Evolutionary conservation across 2,113 vertebrate species (phyloP).

Genomic region (Pterocles orientalis): DNA sequence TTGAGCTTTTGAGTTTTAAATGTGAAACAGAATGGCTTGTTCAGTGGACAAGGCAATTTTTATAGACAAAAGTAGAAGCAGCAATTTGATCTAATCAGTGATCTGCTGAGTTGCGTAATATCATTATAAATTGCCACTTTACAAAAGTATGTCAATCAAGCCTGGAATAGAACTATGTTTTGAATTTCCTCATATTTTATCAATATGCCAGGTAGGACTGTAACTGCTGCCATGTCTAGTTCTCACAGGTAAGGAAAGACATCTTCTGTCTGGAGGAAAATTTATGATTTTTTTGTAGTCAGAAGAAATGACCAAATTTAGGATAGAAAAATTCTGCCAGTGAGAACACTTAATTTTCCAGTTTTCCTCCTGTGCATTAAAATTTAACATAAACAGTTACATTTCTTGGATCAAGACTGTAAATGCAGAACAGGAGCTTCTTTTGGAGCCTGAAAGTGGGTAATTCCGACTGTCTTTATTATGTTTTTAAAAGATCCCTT

Average conservation of each 20-base stretch:
- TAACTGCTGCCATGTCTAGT: background rate
- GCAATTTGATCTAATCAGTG: background rate
- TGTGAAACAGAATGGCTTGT: background rate
- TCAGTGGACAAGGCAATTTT: background rate
- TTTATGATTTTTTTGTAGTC: background rate
- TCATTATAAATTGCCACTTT: background rate
- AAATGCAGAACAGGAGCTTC: background rate
- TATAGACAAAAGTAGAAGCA: background rate
- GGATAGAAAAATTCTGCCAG: background rate
- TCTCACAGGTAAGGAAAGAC: background rate
- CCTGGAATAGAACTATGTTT: background rate
- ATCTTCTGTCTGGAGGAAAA: background rate
- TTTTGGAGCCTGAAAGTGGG: background rate
- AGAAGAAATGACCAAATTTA: background rate
- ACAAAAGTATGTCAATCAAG: background rate
- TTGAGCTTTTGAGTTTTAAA: background rate
- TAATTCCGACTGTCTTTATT: conserved; percentile 6
- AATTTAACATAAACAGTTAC: background rate
- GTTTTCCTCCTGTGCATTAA: background rate
- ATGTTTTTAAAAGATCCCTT: conserved; percentile 1
- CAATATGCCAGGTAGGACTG: background rate
- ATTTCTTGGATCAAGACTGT: background rate
- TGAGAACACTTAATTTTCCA: background rate
- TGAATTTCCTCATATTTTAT: background rate
- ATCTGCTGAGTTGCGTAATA: background rate